Evolutionary conservation across 1,140 invertebrate species (phyloP).

Genomic region (Drosophila mauritiana): DNA sequence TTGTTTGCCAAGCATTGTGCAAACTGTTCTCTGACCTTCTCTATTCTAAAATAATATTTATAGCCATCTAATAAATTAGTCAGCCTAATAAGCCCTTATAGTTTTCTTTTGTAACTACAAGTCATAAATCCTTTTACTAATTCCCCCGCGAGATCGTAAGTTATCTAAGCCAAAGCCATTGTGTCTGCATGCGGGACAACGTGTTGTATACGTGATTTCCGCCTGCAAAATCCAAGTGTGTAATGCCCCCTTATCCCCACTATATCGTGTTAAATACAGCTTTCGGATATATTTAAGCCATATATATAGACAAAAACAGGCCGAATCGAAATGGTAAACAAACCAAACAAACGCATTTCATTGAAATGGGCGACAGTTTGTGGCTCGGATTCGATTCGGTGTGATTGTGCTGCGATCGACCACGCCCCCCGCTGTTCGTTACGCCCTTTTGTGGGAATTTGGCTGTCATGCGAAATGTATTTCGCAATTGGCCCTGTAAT

Average conservation of each 20-base stretch:
- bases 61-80: not conserved
- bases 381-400: constrained; percentile 3
- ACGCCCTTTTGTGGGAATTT: constrained; percentile 44
- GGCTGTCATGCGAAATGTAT: constrained; percentile 50
- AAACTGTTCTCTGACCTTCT: not conserved
- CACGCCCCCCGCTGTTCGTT: constrained; percentile 32
- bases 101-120: not conserved
- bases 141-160: not conserved
- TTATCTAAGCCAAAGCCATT: constrained; percentile 10
- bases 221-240: not conserved
- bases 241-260: not conserved
- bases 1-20: not conserved
- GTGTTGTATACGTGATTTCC: constrained; percentile 35
- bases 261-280: constrained; percentile 2
- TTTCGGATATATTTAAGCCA: constrained; percentile 10
- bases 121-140: not conserved
- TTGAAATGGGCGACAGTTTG: constrained; percentile 36
- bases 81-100: no score
- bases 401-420: constrained; percentile 10
- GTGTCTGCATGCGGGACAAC: constrained; percentile 16
- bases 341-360: constrained; percentile 35
- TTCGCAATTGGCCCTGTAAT: constrained; percentile 54
- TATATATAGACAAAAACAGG: constrained; percentile 2
- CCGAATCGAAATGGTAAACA: constrained; percentile 9
- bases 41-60: not conserved